Conservation (phyloP, 1,140 invertebrate genomes). For the Drosophila obscura region DNA sequence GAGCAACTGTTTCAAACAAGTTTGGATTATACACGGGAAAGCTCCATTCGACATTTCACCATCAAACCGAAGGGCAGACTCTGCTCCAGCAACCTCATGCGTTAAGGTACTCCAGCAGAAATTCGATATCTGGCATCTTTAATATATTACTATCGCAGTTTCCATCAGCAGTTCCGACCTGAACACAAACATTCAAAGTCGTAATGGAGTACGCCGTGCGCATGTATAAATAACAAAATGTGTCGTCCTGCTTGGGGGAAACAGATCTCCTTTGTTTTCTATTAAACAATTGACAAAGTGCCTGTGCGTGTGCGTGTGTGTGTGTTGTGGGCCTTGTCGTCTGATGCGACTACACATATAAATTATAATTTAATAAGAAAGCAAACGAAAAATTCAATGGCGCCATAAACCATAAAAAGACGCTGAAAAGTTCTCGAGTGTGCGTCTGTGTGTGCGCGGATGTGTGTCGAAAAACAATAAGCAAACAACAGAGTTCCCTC, state of each 20-base stretch:
- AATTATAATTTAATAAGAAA: conserved; percentile 83
- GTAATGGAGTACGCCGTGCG: conserved; percentile 51
- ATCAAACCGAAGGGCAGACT: conserved; percentile 3
- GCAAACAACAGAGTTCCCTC: conserved; percentile 38
- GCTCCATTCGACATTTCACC: conserved; percentile 3
- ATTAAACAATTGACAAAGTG: conserved; percentile 75
- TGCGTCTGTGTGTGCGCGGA: conserved; percentile 28
- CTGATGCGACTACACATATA: conserved; percentile 70
- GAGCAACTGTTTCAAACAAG: background rate
- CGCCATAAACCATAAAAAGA: conserved; percentile 80
- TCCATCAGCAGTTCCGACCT: conserved; percentile 51
- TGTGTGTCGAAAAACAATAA: conserved; percentile 72
- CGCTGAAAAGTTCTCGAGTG: conserved; percentile 74
- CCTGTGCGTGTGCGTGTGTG: conserved; percentile 11
- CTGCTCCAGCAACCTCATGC: background rate
- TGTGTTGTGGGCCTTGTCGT: conserved; percentile 27
- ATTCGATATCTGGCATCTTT: conserved; percentile 39
- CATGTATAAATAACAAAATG: conserved; percentile 68
- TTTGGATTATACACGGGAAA: no score
- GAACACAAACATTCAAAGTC: conserved; percentile 43
- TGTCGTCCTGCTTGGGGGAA: conserved; percentile 3
- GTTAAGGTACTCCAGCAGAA: conserved; percentile 8
- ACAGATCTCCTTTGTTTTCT: conserved; percentile 57
- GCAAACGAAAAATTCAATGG: conserved; percentile 81
- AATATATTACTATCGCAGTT: conserved; percentile 52